Base-by-base conservation (phyloP, 2,113 vertebrate genomes). In the Hymenochirus boettgeri region DNA sequence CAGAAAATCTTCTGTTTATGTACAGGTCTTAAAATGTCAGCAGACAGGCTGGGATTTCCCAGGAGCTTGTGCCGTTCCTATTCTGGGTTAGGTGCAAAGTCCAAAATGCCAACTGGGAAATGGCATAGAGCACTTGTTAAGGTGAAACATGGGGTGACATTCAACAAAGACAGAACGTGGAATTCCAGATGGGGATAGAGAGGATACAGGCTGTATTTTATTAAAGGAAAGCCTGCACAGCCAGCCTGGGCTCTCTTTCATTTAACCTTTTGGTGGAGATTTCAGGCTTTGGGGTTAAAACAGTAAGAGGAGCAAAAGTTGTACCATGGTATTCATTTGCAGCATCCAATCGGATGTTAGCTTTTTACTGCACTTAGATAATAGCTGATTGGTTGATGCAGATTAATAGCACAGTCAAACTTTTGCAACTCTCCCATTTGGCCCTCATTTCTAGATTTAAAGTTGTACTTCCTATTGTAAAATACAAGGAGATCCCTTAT, bases 1-100 rank as follows among this genome's bases (percentile, higher is more conserved):
- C 57, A 60, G 48, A 69, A 69, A 69, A 69, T 17, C 53, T 31
- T 58, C 27, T 58, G 64, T 58, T 58, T 66, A 69, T 60, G 65
- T 22, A 69, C 26, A 37, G 57, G 22, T 57, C 45, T 31, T 39
- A 21, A 53, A 59, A 69, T 69, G 27, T 21, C 19, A 48, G 31
- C 42, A 37, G 65, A 60, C 65, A 60, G 65, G 59, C 23, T 11
- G 13, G 42, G 56, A 69, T 69, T 69, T 69, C 65, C 65, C 56
- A 42, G 22, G 57, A 7, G 65, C n/a, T 19, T 33, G 31, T n/a
- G 48, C 47, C 15, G 22, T 52, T 31, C 52, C 56, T 23, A 21
- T 39, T 45, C 18, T 17, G 39, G 35, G 33, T 46, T 39, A 60
- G 48, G 56, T 69, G 56, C 46, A 69, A 60, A 69, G 56, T 52